A percentile compares a stretch with the other conserved stretches of the same genome.
Conservation (phyloP, 2,888 invertebrate species). For the Tuta absoluta region DNA sequence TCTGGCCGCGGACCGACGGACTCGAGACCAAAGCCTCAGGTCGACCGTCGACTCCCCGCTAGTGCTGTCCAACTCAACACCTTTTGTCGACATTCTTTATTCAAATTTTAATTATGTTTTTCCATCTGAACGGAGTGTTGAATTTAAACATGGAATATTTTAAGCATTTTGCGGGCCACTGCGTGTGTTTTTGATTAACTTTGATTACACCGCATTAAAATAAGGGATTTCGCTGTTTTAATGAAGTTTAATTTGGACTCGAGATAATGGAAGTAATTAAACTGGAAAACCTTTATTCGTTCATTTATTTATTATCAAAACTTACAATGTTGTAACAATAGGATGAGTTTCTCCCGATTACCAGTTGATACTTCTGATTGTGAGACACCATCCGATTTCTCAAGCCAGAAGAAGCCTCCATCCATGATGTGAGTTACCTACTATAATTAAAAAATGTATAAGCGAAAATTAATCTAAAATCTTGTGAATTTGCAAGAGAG, state of each 20-base stretch:
- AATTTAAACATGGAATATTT: conserved; percentile 23
- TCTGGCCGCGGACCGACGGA: conserved; percentile 56
- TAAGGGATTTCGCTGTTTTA: conserved; percentile 9
- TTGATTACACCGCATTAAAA: conserved; percentile 23
- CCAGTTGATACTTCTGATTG: no score
- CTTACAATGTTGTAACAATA: no score
- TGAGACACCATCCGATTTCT: no score
- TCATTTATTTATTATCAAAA: neutral
- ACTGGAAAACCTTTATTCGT: neutral
- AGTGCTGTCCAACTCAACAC: conserved; percentile 52
- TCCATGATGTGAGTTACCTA: no score
- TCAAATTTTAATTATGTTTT: conserved; percentile 31
- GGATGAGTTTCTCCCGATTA: no score
- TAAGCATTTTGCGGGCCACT: conserved; percentile 21
- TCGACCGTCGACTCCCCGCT: conserved; percentile 50
- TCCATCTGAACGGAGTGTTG: conserved; percentile 26
- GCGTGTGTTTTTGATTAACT: conserved; percentile 8
- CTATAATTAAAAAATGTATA: no score
- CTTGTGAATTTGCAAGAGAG: no score
- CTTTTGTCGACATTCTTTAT: conserved; percentile 49
- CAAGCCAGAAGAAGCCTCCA: no score
- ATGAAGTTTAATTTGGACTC: conserved; percentile 7
- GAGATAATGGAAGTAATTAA: neutral
- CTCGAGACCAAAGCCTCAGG: neutral
- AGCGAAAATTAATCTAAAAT: neutral